Evolutionary conservation across 2,797 vertebrate genomes (phyloP).

Genomic region (Squalus acanthias): DNA sequence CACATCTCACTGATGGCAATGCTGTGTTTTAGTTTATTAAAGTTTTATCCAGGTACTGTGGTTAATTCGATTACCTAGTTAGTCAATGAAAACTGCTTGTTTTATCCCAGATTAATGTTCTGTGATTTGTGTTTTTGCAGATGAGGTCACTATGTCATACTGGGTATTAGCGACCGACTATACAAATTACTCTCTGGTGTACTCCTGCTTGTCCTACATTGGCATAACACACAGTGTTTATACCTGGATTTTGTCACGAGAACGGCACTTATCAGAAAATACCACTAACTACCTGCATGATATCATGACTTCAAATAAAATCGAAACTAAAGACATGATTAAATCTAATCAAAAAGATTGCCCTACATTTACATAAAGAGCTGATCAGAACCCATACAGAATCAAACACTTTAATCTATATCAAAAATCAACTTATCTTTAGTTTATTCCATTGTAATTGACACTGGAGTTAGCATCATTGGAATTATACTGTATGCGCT

Average conservation of each 20-base stretch:
- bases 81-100: not conserved
- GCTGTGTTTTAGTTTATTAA: not conserved
- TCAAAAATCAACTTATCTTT: not conserved
- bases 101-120: not conserved
- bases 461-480: not conserved
- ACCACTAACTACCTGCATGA: conserved; percentile 63
- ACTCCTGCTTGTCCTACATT: conserved; percentile 78
- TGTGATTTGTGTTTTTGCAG: conserved; percentile 50
- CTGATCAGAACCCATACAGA: not conserved
- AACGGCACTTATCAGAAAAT: conserved; percentile 64
- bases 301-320: conserved; percentile 66
- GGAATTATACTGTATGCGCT: not conserved
- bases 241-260: conserved; percentile 76
- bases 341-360: conserved; percentile 71
- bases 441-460: conserved; percentile 5
- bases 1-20: not conserved
- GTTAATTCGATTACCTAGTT: not conserved
- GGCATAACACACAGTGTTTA: conserved; percentile 70
- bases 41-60: not conserved
- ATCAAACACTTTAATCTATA: not conserved
- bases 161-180: conserved; percentile 89
- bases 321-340: conserved; percentile 65
- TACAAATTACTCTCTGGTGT: conserved; percentile 71
- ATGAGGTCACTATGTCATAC: conserved; percentile 50
- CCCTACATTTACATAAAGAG: conserved; percentile 52